Base-by-base conservation (phyloP, 2,113 vertebrate species). In the Sclerurus mexicanus region DNA sequence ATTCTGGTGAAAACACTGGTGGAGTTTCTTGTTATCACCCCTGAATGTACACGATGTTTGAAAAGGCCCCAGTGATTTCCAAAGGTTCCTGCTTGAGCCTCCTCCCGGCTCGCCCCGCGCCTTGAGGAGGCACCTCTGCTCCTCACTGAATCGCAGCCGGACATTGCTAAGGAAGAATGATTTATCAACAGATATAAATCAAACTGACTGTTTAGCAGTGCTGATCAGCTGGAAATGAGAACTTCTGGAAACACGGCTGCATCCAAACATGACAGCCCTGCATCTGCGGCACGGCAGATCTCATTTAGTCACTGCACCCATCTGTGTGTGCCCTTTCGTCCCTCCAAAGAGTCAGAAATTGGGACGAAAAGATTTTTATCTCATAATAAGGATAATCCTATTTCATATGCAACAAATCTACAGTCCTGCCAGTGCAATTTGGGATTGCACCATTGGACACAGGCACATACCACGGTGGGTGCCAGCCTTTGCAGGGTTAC, bases 1-100 rank as follows among this genome's bases (percentile, higher is more conserved):
- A 14, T 25, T 10, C 75, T 3, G 12, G 2, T 10, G 16, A 7
- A n/a, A 58, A 19, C 0, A 0, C 49, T 19, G 37, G 4, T 8
- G 50, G 10, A 6, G 59, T 7, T 12, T 35, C 63, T 24, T 2
- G 9, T 3, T 17, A 25, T 14, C 7, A 4, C 6, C 4, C 19
- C 3, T 2, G 1, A 49, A 28, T 0, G 0, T 2, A 3, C 0
- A 0, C 1, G 69, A 2, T 2, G 44, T 1, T 17, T 31, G 58
- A 1, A 0, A 81, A 40, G 39, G 3, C 50, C 49, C 33, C 37
- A 31, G 6, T 0, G 4, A 37, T 15, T 16, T 4, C 55, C 7
- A 0, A 5, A 22, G 24, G 28, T 3, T 10, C 30, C 9, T 14
- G 20, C 49, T 9, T 21, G 50, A n/a, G n/a, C 17, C 1, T 15